Base-by-base conservation (phyloP, 2,888 invertebrate species). In the Gryllus longicercus region DNA sequence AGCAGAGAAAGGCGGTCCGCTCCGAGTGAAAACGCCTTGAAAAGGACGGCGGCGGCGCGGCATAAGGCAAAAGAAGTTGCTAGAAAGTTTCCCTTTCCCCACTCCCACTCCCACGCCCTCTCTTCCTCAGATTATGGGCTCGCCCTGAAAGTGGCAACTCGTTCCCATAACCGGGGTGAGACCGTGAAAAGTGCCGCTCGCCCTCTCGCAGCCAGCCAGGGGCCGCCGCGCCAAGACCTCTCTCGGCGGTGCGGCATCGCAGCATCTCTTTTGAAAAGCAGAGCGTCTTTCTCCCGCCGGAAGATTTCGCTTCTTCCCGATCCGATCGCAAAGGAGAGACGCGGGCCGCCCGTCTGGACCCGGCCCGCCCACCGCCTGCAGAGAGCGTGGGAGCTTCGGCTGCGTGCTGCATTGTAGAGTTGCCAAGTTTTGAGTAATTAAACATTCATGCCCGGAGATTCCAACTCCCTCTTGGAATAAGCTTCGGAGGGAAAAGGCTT, bases 361-460 rank as follows among this genome's bases (percentile, higher is more conserved):
- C 16, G 63, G 11, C 14, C 63, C 16, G 63, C 14, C 63, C 3
- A 63, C 2, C 18, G 3, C 2, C 63, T 63, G 12, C 63, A n/a
- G 63, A 63, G 11, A 63, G 38, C 38, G 38, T 38, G 38, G n/a
- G 63, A 63, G 63, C 63, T 63, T 63, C 63, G 4, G 11, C 63
- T 63, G 14, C 63, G 63, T 63, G 63, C 63, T 63, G 63, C 63
- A 63, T 63, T 63, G 63, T 63, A 63, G 63, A 63, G 63, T 63
- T 63, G 63, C 63, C 63, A 63, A 63, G 63, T 63, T 63, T 63
- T 63, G 63, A 63, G 63, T 63, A 63, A 63, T 63, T 63, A 63
- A 63, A 63, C 63, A 63, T 63, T 63, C 63, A 63, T 63, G 63
- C 63, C n/a, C 16, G 63, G 63, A 63, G 63, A 63, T 63, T 63